Evolutionary conservation across 2,888 invertebrate species (phyloP).

Genomic region (Chaetoderma sp.): DNA sequence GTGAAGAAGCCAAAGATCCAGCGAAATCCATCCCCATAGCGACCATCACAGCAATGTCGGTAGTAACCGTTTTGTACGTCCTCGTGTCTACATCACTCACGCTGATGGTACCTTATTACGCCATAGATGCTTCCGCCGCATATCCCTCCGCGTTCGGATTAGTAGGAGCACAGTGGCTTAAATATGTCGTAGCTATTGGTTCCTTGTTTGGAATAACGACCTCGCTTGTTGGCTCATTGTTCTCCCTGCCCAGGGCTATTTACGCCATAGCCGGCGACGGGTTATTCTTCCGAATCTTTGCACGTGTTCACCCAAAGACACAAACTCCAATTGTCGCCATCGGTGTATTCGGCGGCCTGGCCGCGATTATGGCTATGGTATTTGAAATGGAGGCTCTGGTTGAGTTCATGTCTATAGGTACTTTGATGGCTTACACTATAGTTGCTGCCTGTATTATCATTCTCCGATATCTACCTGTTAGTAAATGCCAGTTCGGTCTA

Average conservation of each 20-base stretch:
- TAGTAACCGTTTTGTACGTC: conserved; percentile 63
- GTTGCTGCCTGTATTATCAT: conserved; percentile 92
- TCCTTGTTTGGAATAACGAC: conserved; percentile 65
- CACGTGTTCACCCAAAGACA: conserved; percentile 82
- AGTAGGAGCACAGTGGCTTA: conserved; percentile 60
- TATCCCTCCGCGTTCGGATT: conserved; percentile 62
- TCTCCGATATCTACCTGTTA: conserved; percentile 78
- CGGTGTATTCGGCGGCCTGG: conserved; percentile 56
- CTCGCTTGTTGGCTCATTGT: conserved; percentile 80
- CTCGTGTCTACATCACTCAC: conserved; percentile 58
- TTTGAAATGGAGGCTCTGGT: conserved; percentile 91
- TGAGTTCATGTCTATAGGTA: conserved; percentile 95
- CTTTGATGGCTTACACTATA: conserved; percentile 92
- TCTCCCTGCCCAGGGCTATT: conserved; percentile 86
- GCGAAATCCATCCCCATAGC: conserved; percentile 68
- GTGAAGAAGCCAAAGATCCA: conserved; percentile 69
- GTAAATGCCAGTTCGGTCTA: conserved; percentile 63
- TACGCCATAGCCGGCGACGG: conserved; percentile 94
- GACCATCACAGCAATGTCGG: conserved; percentile 52
- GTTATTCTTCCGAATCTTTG: conserved; percentile 79
- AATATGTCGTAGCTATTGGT: conserved; percentile 62
- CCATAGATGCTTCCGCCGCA: conserved; percentile 57
- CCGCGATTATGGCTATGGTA: conserved; percentile 79
- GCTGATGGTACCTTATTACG: conserved; percentile 58
- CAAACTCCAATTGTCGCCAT: conserved; percentile 72